Evolutionary conservation across 2,797 vertebrate genomes (phyloP).

Genomic region (Brotula barbata): DNA sequence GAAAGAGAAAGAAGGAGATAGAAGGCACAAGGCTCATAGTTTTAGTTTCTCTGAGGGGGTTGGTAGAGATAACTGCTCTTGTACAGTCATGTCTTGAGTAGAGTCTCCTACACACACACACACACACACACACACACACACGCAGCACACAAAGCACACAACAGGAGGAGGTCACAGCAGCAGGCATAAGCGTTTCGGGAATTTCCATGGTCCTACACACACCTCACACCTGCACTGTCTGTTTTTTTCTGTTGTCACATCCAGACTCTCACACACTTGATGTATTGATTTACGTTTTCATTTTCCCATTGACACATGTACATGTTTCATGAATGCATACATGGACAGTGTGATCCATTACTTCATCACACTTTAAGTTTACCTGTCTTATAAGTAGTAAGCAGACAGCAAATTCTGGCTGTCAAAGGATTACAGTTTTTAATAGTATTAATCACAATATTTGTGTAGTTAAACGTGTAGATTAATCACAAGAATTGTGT

Average conservation of each 20-base stretch:
- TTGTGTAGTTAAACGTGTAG: too few species aligned
- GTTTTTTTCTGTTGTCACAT: constrained; percentile 17
- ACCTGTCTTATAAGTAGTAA: constrained; percentile 9
- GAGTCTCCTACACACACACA: constrained; percentile 10
- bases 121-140: constrained; percentile 2
- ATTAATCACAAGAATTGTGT: too few species aligned
- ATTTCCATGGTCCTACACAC: background rate
- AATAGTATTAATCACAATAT: too few species aligned
- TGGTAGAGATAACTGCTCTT: constrained; percentile 24
- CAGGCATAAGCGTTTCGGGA: background rate
- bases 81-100: constrained; percentile 29
- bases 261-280: constrained; percentile 10
- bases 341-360: constrained; percentile 23
- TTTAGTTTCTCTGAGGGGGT: constrained; percentile 13
- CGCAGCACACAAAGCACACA: too few species aligned
- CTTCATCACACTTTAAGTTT: constrained; percentile 12
- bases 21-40: constrained; percentile 10
- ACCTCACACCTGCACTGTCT: constrained; percentile 9
- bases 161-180: background rate
- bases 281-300: constrained; percentile 20
- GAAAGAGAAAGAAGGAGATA: constrained; percentile 17
- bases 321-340: constrained; percentile 19
- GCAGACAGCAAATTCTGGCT: too few species aligned
- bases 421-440: too few species aligned
- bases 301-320: constrained; percentile 41